A percentile compares a stretch with the other conserved stretches of the same genome.
Conservation (phyloP, 2,113 vertebrate genomes). For the Rhinogobius similis region DNA sequence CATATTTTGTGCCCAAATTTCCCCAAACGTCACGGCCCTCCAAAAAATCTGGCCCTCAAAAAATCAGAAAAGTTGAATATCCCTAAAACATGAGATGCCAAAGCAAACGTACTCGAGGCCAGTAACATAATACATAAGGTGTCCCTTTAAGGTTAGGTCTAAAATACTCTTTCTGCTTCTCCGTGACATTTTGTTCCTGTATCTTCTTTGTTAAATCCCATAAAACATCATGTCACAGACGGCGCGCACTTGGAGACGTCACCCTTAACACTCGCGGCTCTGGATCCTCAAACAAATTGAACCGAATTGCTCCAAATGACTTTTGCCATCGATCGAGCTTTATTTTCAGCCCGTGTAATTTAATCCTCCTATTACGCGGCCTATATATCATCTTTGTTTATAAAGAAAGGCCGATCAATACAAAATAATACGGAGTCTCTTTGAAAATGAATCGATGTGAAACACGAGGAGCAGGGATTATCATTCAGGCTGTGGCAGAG, state of each 20-base stretch:
- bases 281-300: slow-evolving; percentile 52
- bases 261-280: slow-evolving; percentile 26
- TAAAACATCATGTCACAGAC: background rate
- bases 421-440: slow-evolving; percentile 49
- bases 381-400: slow-evolving; percentile 69
- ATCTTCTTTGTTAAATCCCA: background rate
- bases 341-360: slow-evolving; percentile 59
- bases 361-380: slow-evolving; percentile 54
- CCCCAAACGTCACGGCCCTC: no score
- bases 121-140: no score
- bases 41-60: no score
- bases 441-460: slow-evolving; percentile 57
- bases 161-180: background rate
- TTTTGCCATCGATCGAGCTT: slow-evolving; percentile 51
- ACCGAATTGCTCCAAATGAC: slow-evolving; percentile 57
- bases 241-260: background rate
- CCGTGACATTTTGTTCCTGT: no score
- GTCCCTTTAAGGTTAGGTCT: background rate
- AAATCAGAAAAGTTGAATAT: no score
- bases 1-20: no score
- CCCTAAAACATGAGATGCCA: no score
- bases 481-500: slow-evolving; percentile 47
- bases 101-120: no score
- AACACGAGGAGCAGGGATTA: slow-evolving; percentile 47
- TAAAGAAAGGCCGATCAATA: slow-evolving; percentile 56